Conservation (phyloP, 2,113 vertebrate species). For the Gopherus flavomarginatus region DNA sequence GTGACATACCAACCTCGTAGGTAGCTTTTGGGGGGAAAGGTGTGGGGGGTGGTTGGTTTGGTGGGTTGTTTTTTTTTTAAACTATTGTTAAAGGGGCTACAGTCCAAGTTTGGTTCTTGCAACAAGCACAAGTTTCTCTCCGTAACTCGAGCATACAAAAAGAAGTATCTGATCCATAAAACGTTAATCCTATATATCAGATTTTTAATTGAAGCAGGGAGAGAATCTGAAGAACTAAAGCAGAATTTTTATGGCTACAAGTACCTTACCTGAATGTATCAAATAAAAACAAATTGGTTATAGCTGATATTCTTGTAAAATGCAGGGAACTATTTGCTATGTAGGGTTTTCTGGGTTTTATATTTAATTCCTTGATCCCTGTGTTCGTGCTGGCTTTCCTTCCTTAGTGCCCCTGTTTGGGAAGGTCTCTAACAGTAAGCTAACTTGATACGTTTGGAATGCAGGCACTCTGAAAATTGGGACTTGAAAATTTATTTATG, state of each 20-base stretch:
- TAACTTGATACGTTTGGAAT: not conserved
- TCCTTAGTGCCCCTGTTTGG: not conserved
- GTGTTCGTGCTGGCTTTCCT: fast-evolving
- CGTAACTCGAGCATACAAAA: fast-evolving
- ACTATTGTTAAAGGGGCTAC: fast-evolving
- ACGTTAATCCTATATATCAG: fast-evolving
- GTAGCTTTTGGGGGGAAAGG: not conserved
- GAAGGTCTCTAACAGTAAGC: not conserved
- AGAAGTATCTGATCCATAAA: not conserved
- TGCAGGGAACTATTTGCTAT: not conserved
- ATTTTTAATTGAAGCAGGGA: not conserved
- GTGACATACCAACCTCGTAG: not conserved
- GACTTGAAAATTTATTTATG: not conserved
- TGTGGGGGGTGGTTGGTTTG: not conserved
- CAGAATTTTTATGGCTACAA: not conserved
- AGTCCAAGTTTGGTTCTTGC: not conserved
- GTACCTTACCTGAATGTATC: not conserved
- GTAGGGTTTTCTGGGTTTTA: not conserved
- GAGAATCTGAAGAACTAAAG: not conserved
- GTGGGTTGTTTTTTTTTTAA: not conserved
- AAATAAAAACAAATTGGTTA: not conserved
- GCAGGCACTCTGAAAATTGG: not conserved
- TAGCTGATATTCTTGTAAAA: not conserved
- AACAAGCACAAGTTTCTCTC: fast-evolving
- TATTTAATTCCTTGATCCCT: not conserved